Evolutionary conservation across 2,113 vertebrate species (phyloP).

Genomic region (Mesembrinibis cayennensis): DNA sequence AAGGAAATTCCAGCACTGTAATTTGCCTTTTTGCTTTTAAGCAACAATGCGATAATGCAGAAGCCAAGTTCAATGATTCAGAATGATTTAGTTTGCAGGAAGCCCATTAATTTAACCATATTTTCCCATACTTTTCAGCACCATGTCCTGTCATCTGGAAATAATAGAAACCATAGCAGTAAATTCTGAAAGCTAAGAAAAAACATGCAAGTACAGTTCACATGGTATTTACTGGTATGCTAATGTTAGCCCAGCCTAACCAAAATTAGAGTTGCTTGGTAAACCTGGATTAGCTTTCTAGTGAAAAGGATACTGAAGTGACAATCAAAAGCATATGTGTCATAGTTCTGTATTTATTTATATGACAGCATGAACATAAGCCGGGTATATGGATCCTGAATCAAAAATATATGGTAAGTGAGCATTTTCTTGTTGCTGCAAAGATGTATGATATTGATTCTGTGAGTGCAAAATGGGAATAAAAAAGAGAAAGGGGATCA

Average conservation of each 20-base stretch:
- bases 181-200: slow-evolving; percentile 71
- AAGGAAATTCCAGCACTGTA: slow-evolving; percentile 66
- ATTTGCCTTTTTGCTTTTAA: slow-evolving; percentile 72
- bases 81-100: slow-evolving; percentile 74
- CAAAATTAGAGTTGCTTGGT: slow-evolving; percentile 72
- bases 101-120: slow-evolving; percentile 77
- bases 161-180: slow-evolving; percentile 77
- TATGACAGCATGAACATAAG: background rate
- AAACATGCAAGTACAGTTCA: slow-evolving; percentile 25
- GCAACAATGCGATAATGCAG: slow-evolving; percentile 68
- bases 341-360: slow-evolving; percentile 46
- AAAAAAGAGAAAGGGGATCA: background rate
- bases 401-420: background rate
- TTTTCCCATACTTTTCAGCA: slow-evolving; percentile 82
- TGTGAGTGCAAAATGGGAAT: background rate
- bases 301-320: slow-evolving; percentile 64
- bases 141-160: slow-evolving; percentile 82
- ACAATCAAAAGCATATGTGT: slow-evolving; percentile 54
- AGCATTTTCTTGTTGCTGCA: background rate
- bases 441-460: background rate
- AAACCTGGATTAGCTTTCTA: slow-evolving; percentile 72
- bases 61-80: slow-evolving; percentile 69
- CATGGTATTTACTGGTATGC: slow-evolving; percentile 65
- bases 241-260: slow-evolving; percentile 73
- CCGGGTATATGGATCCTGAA: background rate